A percentile compares a stretch with the other conserved stretches of the same genome.
phyloP scores from a whole-genome alignment of 1,140 invertebrate species.

The Dinothrombium tinctorium region DNA sequence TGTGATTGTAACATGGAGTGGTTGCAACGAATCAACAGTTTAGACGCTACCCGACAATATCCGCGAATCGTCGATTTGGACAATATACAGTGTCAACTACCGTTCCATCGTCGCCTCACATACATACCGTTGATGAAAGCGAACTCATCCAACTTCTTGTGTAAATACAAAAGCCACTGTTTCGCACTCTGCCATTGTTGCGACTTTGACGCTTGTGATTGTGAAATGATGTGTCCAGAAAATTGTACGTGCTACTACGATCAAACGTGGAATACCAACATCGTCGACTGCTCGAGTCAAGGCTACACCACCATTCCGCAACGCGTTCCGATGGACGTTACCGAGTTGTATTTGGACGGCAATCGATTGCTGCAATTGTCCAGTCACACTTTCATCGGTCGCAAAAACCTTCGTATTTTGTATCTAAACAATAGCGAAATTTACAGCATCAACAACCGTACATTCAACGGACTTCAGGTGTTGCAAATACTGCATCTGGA shows the following conservation, averaged over 20 bases:
- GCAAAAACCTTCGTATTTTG: constrained; percentile 59
- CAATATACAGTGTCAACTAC: constrained; percentile 63
- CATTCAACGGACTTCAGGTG: constrained; percentile 56
- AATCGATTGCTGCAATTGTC: constrained; percentile 62
- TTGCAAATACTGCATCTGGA: constrained; percentile 43
- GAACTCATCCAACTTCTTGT: constrained; percentile 66
- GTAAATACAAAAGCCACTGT: constrained; percentile 73
- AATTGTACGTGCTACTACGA: constrained; percentile 86
- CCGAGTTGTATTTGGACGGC: constrained; percentile 72
- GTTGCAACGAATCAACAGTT: constrained; percentile 51
- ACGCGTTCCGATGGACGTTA: constrained; percentile 76
- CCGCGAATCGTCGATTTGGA: constrained; percentile 71
- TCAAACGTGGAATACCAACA: constrained; percentile 73
- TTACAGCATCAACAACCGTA: constrained; percentile 54
- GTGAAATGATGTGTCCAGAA: constrained; percentile 76
- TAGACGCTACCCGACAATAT: constrained; percentile 30
- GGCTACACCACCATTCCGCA: constrained; percentile 52
- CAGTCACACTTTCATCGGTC: constrained; percentile 68
- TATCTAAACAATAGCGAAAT: constrained; percentile 71
- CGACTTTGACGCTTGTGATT: constrained; percentile 81
- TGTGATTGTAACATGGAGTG: constrained; percentile 75
- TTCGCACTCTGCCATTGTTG: constrained; percentile 79
- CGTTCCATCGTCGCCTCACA: constrained; percentile 49
- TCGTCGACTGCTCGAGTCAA: constrained; percentile 52
- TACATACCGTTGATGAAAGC: constrained; percentile 42